These are phyloP conservation scores for Calliopsis andreniformis DNA, from an alignment of 1,140 invertebrate genomes.

Conservation along the genomic window DNA sequence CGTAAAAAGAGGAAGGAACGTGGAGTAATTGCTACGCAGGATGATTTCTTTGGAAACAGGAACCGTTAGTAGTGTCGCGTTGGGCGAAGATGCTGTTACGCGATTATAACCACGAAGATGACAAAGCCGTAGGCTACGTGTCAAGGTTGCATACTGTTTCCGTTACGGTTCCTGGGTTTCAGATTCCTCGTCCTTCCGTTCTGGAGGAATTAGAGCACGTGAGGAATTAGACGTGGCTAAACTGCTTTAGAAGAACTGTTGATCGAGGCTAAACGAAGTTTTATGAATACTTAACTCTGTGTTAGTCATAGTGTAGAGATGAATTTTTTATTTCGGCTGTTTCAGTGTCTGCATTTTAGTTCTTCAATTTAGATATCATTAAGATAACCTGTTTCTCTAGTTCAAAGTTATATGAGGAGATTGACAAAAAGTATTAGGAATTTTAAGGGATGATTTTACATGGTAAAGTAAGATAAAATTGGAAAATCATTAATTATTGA, in stretches of 20 bases:
- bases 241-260: neutral
- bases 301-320: no score
- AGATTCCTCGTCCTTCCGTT: constrained; percentile 53
- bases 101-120: constrained; percentile 46
- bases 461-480: no score
- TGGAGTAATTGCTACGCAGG: neutral
- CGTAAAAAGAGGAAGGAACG: no score
- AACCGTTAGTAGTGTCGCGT: constrained; percentile 46
- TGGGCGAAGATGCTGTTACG: constrained; percentile 37
- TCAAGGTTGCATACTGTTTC: constrained; percentile 64
- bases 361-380: no score
- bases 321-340: no score
- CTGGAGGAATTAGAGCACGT: constrained; percentile 52
- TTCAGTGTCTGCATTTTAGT: no score
- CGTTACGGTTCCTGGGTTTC: constrained; percentile 62
- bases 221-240: constrained; percentile 6
- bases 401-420: no score
- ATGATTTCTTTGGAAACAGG: neutral
- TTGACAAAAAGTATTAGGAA: no score
- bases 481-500: no score
- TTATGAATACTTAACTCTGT: no score
- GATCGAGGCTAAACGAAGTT: neutral
- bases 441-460: no score
- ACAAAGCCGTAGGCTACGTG: constrained; percentile 49
- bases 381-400: no score